Evolutionary conservation across 2,888 invertebrate species (phyloP), one percentile per base, ranked within the genome.

Genomic region (Drosophila cracens): DNA sequence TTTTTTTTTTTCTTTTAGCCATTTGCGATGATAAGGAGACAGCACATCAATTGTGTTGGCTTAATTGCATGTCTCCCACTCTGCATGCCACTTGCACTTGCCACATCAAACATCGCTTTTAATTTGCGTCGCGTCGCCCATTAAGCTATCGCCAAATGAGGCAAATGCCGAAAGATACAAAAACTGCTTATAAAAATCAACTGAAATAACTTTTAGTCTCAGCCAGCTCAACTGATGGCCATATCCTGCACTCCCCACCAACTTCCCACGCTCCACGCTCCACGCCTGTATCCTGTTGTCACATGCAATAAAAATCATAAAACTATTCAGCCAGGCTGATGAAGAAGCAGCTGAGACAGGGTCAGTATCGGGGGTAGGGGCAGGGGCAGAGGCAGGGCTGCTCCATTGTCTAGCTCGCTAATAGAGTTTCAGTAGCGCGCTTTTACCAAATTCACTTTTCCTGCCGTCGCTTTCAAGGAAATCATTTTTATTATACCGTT

Each of bases 401-500:
- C 53, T 66, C 67, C 88, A 83, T 86, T 86, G 86, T 88, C 86
- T 82, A 62, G 76, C 60, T 49, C 62, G 79, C 91, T 91, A 91
- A 90, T 90, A 90, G 88, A 84, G 81, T 81, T 80, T 82, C 74
- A n/a, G 76, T 67, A 70, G 77, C 79, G 76, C 57, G 43, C 62
- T 71, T 72, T 77, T 81, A 80, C 84, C 86, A 83, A 81, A 86
- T 87, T 85, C 74, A 76, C 72, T 79, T 75, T 88, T 83, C 49
- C 71, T 69, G 76, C 71, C 56, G 18, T 53, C 48, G 60, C 67
- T 73, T 61, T 66, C 66, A 53, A 77, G 87, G 84, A 82, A 90
- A 83, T 90, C 81, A 87, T 90, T 89, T 89, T 89, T 87, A 88
- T 89, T 89, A 82, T 87, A 87, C 83, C 82, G 86, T 80, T 69